A percentile compares a stretch with the other conserved stretches of the same genome.
phyloP scores from a whole-genome alignment of 2,888 invertebrate genomes.

The Cantharis rufa region DNA sequence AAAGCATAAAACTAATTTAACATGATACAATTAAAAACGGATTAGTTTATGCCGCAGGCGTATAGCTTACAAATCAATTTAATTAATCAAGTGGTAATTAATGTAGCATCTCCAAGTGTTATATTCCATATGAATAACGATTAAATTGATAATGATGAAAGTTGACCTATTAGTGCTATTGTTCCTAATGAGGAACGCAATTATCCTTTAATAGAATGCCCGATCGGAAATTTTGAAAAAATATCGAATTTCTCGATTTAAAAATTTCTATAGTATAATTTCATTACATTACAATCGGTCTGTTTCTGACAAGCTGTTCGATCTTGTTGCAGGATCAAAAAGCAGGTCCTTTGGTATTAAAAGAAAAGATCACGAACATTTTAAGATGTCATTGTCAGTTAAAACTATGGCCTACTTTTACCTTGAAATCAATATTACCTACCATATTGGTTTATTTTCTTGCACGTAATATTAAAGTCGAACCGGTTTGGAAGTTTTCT shows the following conservation, averaged over 20 bases:
- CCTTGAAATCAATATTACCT: background rate
- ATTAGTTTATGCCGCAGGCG: background rate
- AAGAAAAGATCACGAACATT: background rate
- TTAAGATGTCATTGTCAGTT: background rate
- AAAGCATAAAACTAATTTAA: background rate
- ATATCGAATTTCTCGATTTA: background rate
- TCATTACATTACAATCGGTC: background rate
- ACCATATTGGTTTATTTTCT: background rate
- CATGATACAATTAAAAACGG: background rate
- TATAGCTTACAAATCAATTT: background rate
- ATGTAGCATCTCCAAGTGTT: background rate
- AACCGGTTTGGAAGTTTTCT: background rate
- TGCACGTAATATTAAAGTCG: background rate
- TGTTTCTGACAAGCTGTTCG: background rate
- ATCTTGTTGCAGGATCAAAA: background rate
- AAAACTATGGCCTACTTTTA: constrained; percentile 1
- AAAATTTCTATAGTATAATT: background rate
- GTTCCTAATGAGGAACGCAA: background rate
- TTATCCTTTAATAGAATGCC: background rate
- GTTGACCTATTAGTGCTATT: background rate
- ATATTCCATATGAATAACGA: background rate
- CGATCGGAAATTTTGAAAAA: background rate
- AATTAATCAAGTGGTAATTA: background rate
- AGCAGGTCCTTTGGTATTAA: background rate
- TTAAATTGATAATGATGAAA: background rate